Evolutionary conservation across 2,113 vertebrate genomes (phyloP).

Genomic region (Thalassarche chlororhynchos): DNA sequence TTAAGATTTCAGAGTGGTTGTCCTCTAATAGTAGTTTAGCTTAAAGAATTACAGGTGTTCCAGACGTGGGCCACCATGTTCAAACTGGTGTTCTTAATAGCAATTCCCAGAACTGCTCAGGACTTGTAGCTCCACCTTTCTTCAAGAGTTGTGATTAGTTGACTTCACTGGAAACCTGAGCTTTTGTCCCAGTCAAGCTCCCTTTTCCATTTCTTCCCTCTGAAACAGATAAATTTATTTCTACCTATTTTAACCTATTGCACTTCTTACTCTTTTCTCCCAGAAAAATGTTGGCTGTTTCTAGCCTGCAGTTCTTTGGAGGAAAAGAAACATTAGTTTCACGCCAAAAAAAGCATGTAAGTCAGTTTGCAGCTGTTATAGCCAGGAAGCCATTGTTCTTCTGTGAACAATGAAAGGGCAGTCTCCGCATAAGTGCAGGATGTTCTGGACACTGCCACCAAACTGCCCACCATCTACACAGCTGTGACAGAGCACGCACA

Average conservation of each 20-base stretch:
- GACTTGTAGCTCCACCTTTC: background rate
- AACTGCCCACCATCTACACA: background rate
- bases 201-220: background rate
- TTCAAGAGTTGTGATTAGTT: background rate
- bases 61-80: background rate
- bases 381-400: background rate
- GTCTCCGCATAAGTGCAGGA: background rate
- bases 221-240: background rate
- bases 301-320: background rate
- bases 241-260: background rate
- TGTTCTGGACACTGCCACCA: background rate
- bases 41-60: background rate
- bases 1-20: background rate
- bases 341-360: background rate
- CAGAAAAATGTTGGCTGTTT: background rate
- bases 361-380: background rate
- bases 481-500: background rate
- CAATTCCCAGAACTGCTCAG: background rate
- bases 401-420: background rate
- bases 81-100: background rate
- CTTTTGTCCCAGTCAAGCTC: background rate
- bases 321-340: background rate
- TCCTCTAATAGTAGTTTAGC: background rate
- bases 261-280: background rate
- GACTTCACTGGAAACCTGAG: background rate